Evolutionary conservation across 2,888 invertebrate species (phyloP).

Genomic region (Listrodromus nycthemerus): DNA sequence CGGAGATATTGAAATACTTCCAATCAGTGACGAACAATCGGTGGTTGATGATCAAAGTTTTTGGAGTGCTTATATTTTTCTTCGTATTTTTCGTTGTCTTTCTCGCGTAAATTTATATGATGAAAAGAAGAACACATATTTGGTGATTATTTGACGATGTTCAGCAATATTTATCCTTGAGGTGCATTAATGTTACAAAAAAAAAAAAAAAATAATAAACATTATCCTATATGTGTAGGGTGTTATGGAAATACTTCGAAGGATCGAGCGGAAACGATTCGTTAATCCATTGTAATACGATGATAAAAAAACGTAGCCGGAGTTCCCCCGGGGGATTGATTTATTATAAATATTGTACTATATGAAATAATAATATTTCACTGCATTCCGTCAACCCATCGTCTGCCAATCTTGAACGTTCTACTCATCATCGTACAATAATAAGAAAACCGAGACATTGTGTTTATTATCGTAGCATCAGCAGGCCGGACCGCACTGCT

Average conservation of each 20-base stretch:
- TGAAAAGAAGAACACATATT: background rate
- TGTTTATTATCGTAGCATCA: slow-evolving; percentile 60
- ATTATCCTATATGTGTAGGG: slow-evolving; percentile 57
- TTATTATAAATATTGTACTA: slow-evolving; percentile 65
- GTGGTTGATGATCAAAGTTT: slow-evolving; percentile 99
- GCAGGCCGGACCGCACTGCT: slow-evolving; percentile 32
- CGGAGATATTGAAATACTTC: slow-evolving; percentile 98
- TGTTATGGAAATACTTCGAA: slow-evolving; percentile 43
- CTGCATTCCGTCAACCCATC: slow-evolving; percentile 62
- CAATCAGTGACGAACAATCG: slow-evolving; percentile 98
- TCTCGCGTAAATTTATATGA: slow-evolving; percentile 89
- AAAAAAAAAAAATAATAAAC: slow-evolving; percentile 1
- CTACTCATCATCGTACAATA: slow-evolving; percentile 34
- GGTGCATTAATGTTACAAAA: slow-evolving; percentile 53
- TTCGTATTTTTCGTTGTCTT: slow-evolving; percentile 99
- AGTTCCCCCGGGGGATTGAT: slow-evolving; percentile 59
- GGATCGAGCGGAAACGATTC: slow-evolving; percentile 17
- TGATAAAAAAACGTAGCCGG: slow-evolving; percentile 28
- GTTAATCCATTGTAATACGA: slow-evolving; percentile 42
- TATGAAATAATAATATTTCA: slow-evolving; percentile 62
- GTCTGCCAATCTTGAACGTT: slow-evolving; percentile 37
- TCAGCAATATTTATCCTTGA: slow-evolving; percentile 45
- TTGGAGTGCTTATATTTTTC: slow-evolving; percentile 99
- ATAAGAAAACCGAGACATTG: slow-evolving; percentile 30
- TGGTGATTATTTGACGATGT: slow-evolving; percentile 32